These are phyloP conservation scores for Ammodytes dubius DNA, from an alignment of 2,113 vertebrate genomes.

Conservation along the genomic window DNA sequence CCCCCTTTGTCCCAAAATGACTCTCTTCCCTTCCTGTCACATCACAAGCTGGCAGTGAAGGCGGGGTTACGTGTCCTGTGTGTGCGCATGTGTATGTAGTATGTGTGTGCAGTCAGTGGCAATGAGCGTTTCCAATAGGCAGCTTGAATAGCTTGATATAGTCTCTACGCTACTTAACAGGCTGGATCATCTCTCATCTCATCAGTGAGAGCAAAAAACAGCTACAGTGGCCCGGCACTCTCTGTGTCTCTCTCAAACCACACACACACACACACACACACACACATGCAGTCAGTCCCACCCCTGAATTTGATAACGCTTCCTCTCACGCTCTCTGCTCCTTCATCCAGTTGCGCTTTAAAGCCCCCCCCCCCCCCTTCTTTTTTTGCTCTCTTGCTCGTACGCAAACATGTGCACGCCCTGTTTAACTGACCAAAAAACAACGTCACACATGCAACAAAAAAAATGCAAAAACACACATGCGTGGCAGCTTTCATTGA, in stretches of 20 bases:
- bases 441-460: conserved; percentile 22
- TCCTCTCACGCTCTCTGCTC: conserved; percentile 32
- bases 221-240: conserved; percentile 32
- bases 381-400: conserved; percentile 18
- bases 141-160: conserved; percentile 48
- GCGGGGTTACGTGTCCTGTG: conserved; percentile 14
- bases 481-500: conserved; percentile 42
- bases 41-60: conserved; percentile 63
- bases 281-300: conserved; percentile 13
- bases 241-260: not conserved
- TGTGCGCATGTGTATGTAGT: conserved; percentile 15
- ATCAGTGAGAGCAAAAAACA: conserved; percentile 31
- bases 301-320: conserved; percentile 32
- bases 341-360: conserved; percentile 20
- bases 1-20: conserved; percentile 59
- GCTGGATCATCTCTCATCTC: conserved; percentile 37
- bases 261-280: not conserved
- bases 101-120: conserved; percentile 26
- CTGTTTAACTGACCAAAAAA: conserved; percentile 19
- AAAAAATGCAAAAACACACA: not conserved
- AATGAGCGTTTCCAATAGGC: conserved; percentile 53
- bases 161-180: conserved; percentile 33
- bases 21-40: conserved; percentile 53
- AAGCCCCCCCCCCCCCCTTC: conserved; percentile 14
- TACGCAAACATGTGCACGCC: conserved; percentile 18